Conservation (phyloP, 2,888 invertebrate species). For the Apoda limacodes region DNA sequence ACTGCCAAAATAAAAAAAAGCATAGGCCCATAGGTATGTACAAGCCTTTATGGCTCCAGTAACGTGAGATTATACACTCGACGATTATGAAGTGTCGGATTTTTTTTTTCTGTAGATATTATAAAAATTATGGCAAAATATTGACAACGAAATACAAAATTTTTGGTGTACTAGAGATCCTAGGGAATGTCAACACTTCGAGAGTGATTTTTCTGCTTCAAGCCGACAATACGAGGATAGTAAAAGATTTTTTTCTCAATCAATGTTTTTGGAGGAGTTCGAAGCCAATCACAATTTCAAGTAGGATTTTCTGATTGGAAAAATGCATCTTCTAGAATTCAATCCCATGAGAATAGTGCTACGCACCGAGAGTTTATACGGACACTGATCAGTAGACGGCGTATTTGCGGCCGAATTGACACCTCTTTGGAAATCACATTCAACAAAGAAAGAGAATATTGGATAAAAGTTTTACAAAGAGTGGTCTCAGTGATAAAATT, state of each 20-base stretch:
- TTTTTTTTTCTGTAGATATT: too few species aligned
- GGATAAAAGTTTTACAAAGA: too few species aligned
- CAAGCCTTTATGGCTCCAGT: too few species aligned
- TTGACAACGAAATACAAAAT: constrained; percentile 9
- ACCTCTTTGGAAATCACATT: too few species aligned
- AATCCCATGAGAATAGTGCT: constrained; percentile 11
- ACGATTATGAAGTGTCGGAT: too few species aligned
- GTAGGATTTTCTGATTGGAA: constrained; percentile 12
- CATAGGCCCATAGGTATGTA: too few species aligned
- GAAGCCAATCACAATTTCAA: constrained; percentile 9
- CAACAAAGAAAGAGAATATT: too few species aligned
- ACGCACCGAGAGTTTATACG: constrained; percentile 10
- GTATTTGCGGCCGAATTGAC: constrained; percentile 7
- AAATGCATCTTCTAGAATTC: constrained; percentile 10
- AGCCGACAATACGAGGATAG: constrained; percentile 8
- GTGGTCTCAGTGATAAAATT: constrained; percentile 7
- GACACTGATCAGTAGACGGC: constrained; percentile 12
- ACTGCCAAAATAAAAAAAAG: too few species aligned
- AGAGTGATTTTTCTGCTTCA: constrained; percentile 10
- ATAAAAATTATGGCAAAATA: constrained; percentile 10
- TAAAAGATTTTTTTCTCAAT: constrained; percentile 10
- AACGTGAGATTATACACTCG: too few species aligned
- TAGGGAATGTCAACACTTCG: constrained; percentile 7
- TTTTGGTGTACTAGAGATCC: constrained; percentile 8
- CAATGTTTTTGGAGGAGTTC: constrained; percentile 7